phyloP scores from a whole-genome alignment of 2,113 vertebrate species.

The Rhadina sibilatrix region DNA sequence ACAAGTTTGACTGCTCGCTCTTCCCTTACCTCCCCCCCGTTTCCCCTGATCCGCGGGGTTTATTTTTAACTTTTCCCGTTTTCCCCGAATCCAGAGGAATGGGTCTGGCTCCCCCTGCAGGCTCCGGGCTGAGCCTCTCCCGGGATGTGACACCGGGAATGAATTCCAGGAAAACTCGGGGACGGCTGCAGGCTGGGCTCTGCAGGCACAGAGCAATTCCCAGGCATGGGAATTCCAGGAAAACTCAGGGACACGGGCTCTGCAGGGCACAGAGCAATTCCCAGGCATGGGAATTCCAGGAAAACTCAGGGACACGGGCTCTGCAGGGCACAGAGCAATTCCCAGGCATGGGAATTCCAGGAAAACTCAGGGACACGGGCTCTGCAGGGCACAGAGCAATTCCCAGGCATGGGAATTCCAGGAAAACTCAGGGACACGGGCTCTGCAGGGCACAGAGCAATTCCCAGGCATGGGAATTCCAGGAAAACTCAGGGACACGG shows the following conservation, averaged over 20 bases:
- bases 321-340: accelerated
- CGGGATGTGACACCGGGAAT: background rate
- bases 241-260: background rate
- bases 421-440: background rate
- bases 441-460: no score
- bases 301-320: background rate
- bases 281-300: background rate
- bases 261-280: background rate
- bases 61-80: conserved; percentile 50
- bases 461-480: no score
- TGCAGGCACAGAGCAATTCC: accelerated
- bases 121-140: background rate
- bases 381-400: accelerated
- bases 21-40: background rate
- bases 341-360: background rate
- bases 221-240: accelerated
- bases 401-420: background rate
- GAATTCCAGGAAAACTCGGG: no score
- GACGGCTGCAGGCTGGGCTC: background rate
- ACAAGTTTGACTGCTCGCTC: background rate
- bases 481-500: no score
- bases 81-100: background rate
- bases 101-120: conserved; percentile 5
- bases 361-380: accelerated
- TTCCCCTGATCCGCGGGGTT: background rate